Evolutionary conservation across 2,113 vertebrate species (phyloP).

Genomic region (Grammatotria lemairii): DNA sequence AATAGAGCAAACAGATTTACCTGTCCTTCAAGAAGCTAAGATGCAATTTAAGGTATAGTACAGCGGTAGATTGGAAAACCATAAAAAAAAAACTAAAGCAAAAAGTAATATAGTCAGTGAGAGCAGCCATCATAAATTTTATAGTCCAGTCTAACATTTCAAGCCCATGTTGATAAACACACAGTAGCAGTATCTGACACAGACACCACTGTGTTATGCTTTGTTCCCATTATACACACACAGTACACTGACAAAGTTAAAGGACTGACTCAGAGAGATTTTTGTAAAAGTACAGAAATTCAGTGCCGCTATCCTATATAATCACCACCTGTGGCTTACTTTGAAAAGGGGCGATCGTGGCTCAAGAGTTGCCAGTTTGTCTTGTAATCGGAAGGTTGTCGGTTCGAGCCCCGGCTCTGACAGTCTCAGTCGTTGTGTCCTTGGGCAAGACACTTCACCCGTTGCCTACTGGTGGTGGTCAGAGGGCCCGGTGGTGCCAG

Average conservation of each 20-base stretch:
- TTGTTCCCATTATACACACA: not conserved
- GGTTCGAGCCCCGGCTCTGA: not conserved
- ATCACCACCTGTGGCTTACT: not conserved
- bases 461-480: not conserved
- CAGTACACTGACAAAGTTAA: not conserved
- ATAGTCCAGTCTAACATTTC: not conserved
- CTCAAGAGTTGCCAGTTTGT: not conserved
- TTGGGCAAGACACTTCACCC: not conserved
- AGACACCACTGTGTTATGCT: not conserved
- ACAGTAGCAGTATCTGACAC: not conserved
- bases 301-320: not conserved
- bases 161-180: not conserved
- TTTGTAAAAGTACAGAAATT: not conserved
- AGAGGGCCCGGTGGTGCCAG: not conserved
- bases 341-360: not conserved
- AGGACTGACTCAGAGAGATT: not conserved
- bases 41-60: not conserved
- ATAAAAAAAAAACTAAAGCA: not conserved
- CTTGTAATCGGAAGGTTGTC: not conserved
- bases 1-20: not conserved
- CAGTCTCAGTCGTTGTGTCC: not conserved
- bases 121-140: not conserved
- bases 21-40: not conserved
- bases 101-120: not conserved
- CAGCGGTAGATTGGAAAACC: not conserved